Percentiles rank a stretch among this genome's conserved stretches.
Evolutionary conservation across 2,888 invertebrate genomes (phyloP).

Genomic region (Biston stratarius): DNA sequence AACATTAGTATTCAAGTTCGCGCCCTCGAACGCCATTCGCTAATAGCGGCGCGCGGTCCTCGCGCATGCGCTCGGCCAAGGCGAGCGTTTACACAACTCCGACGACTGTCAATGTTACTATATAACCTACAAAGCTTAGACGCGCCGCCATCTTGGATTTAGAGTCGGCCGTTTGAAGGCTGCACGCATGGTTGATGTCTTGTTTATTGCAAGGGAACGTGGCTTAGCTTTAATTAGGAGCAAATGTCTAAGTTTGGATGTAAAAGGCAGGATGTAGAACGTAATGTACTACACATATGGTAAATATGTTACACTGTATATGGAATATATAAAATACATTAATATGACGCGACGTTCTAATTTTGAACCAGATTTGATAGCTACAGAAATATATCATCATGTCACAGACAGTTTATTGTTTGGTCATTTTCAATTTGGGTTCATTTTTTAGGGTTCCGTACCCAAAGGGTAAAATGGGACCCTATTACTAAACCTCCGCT

Average conservation of each 20-base stretch:
- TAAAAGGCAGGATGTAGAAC: conserved; percentile 11
- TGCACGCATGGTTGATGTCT: conserved; percentile 45
- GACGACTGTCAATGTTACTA: conserved; percentile 80
- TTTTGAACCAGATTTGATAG: neutral
- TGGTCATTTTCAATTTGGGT: no score
- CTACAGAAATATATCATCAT: no score
- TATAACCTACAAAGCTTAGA: conserved; percentile 66
- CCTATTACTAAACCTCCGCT: no score
- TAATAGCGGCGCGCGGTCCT: conserved; percentile 60
- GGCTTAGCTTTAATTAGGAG: conserved; percentile 22
- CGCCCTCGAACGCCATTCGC: conserved; percentile 61
- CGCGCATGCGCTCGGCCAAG: conserved; percentile 75
- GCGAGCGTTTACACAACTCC: conserved; percentile 69
- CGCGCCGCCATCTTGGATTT: conserved; percentile 66
- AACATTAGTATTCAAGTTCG: conserved; percentile 58
- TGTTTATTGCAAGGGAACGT: conserved; percentile 30
- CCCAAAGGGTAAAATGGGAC: no score
- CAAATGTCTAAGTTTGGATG: conserved; percentile 28
- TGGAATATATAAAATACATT: neutral
- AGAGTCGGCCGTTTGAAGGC: conserved; percentile 60
- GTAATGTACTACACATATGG: neutral
- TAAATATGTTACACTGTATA: neutral
- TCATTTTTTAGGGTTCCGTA: neutral
- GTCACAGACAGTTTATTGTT: no score
- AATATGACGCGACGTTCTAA: neutral